A percentile compares a stretch with the other conserved stretches of the same genome.
These are phyloP conservation scores for Chromobotia macracanthus DNA, from an alignment of 2,797 vertebrate species.

Conservation along the genomic window DNA sequence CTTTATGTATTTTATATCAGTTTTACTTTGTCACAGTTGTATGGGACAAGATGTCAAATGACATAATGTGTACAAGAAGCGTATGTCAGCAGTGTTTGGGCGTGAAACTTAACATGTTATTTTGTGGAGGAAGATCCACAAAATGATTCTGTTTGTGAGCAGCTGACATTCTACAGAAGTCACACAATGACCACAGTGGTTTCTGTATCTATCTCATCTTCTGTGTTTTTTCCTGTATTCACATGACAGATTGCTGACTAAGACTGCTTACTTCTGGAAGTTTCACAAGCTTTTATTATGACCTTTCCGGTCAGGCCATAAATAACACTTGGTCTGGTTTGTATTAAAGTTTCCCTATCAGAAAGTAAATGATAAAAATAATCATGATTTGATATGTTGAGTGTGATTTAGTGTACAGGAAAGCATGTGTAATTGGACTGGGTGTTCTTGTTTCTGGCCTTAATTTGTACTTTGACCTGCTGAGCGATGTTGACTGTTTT, in stretches of 20 bases:
- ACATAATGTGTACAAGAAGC: not conserved
- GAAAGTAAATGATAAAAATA: too few relatives aligned
- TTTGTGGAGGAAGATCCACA: not conserved
- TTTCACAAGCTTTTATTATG: not conserved
- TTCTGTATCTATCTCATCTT: conserved; percentile 57
- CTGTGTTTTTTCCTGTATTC: conserved; percentile 50
- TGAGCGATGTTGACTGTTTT: not conserved
- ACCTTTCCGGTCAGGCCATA: not conserved
- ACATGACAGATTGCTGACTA: conserved; percentile 24
- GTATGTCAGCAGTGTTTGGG: not conserved
- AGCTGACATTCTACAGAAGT: not conserved
- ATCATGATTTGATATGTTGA: too few relatives aligned
- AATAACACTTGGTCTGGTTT: not conserved
- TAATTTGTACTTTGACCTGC: not conserved
- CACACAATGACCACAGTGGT: conserved; percentile 23
- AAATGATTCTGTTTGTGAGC: too few relatives aligned
- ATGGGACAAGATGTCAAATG: too few relatives aligned
- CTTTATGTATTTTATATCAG: too few relatives aligned
- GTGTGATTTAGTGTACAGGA: too few relatives aligned
- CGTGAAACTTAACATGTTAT: too few relatives aligned
- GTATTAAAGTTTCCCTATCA: too few relatives aligned
- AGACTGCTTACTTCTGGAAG: not conserved
- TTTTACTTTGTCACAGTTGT: too few relatives aligned
- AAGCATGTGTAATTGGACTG: too few relatives aligned
- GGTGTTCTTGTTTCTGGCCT: not conserved